Evolutionary conservation across 2,888 invertebrate genomes (phyloP).

Genomic region (Ophraella communa): DNA sequence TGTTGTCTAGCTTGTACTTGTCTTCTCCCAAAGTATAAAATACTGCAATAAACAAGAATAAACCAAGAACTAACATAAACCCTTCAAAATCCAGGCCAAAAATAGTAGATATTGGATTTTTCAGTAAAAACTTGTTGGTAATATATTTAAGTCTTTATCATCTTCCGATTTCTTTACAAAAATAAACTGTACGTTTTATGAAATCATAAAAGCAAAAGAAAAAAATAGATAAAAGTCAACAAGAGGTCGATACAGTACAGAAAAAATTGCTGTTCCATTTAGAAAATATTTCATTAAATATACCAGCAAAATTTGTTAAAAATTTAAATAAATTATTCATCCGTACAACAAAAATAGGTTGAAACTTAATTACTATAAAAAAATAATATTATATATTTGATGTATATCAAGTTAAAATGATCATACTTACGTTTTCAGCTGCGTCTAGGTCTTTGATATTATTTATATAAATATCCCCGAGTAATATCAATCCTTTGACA

Average conservation of each 20-base stretch:
- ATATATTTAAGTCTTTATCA: neutral
- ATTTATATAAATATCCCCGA: constrained; percentile 96
- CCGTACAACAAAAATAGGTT: too few species aligned
- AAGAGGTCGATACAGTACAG: neutral
- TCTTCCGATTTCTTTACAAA: constrained; percentile 10
- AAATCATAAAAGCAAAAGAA: constrained; percentile 11
- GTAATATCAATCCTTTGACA: constrained; percentile 89
- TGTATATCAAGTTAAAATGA: neutral
- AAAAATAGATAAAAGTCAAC: neutral
- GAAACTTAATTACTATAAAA: too few species aligned
- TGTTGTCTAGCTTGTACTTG: neutral
- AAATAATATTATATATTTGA: too few species aligned
- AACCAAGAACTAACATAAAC: neutral
- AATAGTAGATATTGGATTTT: neutral
- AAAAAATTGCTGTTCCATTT: too few species aligned
- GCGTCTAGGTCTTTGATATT: constrained; percentile 92
- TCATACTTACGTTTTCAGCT: constrained; percentile 82
- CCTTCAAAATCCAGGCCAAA: neutral
- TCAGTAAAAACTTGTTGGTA: neutral
- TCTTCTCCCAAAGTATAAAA: neutral
- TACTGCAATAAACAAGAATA: neutral
- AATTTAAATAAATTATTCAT: too few species aligned
- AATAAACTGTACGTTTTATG: constrained; percentile 20
- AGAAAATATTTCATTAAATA: too few species aligned
- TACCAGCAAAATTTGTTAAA: too few species aligned